A percentile compares a stretch with the other conserved stretches of the same genome.
These are phyloP conservation scores for Axea sp. DNA, from an alignment of 2,888 invertebrate genomes.

Conservation along the genomic window DNA sequence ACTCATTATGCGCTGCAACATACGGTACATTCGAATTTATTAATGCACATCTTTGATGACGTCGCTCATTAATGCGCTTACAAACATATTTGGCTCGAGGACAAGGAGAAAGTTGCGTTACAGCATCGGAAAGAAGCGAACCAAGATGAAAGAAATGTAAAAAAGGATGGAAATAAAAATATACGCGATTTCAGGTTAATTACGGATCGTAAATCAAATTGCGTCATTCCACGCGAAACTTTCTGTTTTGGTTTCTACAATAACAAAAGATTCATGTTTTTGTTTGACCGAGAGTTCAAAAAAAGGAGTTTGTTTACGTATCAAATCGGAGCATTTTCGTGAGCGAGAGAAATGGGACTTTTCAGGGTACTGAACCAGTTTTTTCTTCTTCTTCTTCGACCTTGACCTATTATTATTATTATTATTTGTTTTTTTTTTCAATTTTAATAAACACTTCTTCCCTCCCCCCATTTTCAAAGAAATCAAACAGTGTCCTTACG, in stretches of 20 bases:
- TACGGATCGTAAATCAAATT: constrained; percentile 21
- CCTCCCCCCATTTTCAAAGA: no score
- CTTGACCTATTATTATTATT: no score
- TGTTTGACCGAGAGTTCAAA: no score
- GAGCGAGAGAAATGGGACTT: no score
- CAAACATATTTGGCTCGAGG: constrained; percentile 49
- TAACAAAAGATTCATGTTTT: no score
- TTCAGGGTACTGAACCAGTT: no score
- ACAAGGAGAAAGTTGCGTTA: constrained; percentile 50
- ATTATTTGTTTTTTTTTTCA: no score
- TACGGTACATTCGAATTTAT: constrained; percentile 56
- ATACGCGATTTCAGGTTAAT: constrained; percentile 25
- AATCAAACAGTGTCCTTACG: no score
- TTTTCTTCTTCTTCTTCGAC: no score
- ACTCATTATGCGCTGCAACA: constrained; percentile 77
- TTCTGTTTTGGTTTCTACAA: constrained; percentile 15
- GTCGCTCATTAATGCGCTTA: constrained; percentile 49
- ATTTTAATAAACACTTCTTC: no score
- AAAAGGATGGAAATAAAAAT: constrained; percentile 13
- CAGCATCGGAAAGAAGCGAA: constrained; percentile 10
- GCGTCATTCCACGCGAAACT: constrained; percentile 19
- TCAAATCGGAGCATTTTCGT: no score
- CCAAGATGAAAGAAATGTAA: not conserved
- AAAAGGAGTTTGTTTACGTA: no score
- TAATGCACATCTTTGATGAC: constrained; percentile 54